A percentile compares a stretch with the other conserved stretches of the same genome.
Conservation (phyloP, 2,797 vertebrate species). For the Yasuhikotakia modesta region DNA sequence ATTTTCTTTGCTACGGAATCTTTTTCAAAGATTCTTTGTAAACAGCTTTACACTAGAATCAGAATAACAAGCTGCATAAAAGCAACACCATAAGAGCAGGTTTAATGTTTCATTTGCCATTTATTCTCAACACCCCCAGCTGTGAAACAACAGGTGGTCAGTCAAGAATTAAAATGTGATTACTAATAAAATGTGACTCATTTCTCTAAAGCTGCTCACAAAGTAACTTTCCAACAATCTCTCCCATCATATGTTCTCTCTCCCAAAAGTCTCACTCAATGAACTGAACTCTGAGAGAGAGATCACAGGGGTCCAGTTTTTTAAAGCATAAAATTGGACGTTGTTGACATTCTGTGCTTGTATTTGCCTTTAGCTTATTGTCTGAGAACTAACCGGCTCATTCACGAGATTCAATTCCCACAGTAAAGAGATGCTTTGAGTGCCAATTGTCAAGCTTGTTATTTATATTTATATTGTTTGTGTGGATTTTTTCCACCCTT, state of each 20-base stretch:
- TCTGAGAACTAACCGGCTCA: slow-evolving; percentile 12
- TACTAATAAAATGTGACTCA: slow-evolving; percentile 61
- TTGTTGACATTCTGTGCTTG: slow-evolving; percentile 13
- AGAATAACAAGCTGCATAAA: slow-evolving; percentile 45
- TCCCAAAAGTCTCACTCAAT: slow-evolving; percentile 18
- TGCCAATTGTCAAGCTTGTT: slow-evolving; percentile 47
- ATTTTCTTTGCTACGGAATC: slow-evolving; percentile 20
- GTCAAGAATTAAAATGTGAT: slow-evolving; percentile 59
- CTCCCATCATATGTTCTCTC: slow-evolving; percentile 15
- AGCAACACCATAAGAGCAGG: slow-evolving; percentile 44
- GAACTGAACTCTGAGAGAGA: slow-evolving; percentile 15
- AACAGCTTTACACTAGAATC: slow-evolving; percentile 26
- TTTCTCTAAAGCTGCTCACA: slow-evolving; percentile 49
- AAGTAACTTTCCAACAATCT: slow-evolving; percentile 50
- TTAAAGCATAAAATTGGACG: slow-evolving; percentile 4
- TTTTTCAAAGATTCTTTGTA: slow-evolving; percentile 31
- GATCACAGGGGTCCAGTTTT: slow-evolving; percentile 22
- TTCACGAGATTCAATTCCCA: slow-evolving; percentile 6
- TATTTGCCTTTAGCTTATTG: slow-evolving; percentile 22
- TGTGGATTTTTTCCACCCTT: slow-evolving; percentile 39
- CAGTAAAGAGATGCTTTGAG: slow-evolving; percentile 34
- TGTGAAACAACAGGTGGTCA: slow-evolving; percentile 59
- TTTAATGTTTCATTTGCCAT: slow-evolving; percentile 57
- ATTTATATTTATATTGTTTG: slow-evolving; percentile 57
- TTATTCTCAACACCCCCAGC: slow-evolving; percentile 54